phyloP scores from a whole-genome alignment of 2,113 vertebrate species.

The Urocitellus parryii region DNA sequence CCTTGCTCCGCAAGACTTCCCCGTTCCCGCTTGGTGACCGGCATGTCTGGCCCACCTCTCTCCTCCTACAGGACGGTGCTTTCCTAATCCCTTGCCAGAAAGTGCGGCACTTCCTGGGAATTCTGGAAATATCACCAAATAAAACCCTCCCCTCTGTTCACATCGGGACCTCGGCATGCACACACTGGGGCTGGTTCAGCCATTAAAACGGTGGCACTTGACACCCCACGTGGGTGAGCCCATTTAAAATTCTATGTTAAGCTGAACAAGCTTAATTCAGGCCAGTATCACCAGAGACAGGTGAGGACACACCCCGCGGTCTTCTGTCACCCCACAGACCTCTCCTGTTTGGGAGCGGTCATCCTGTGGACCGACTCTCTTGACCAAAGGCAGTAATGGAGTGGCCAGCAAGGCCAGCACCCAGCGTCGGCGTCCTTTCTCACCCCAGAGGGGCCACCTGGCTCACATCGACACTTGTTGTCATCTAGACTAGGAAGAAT shows the following conservation, averaged over 20 bases:
- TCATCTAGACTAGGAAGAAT: not conserved
- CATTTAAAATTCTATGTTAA: not conserved
- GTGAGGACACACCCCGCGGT: not conserved
- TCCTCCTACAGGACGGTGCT: no score
- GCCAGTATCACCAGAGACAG: not conserved
- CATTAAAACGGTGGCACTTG: not conserved
- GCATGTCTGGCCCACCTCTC: no score
- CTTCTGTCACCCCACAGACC: not conserved
- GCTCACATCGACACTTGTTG: not conserved
- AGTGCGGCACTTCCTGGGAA: not conserved
- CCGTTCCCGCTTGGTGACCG: not conserved
- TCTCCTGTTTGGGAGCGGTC: not conserved
- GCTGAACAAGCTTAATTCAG: not conserved
- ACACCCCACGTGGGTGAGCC: not conserved
- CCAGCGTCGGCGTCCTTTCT: no score
- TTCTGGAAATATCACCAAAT: not conserved
- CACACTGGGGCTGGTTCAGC: not conserved
- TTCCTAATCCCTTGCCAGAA: not conserved
- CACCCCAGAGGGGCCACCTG: not conserved
- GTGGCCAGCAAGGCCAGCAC: no score
- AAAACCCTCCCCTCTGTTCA: not conserved
- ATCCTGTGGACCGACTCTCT: not conserved
- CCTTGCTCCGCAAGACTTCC: not conserved
- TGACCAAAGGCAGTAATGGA: not conserved
- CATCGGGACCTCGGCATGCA: not conserved